A percentile compares a stretch with the other conserved stretches of the same genome.
These are phyloP conservation scores for Etheostoma nigrum DNA, from an alignment of 2,797 vertebrate genomes.

Conservation along the genomic window DNA sequence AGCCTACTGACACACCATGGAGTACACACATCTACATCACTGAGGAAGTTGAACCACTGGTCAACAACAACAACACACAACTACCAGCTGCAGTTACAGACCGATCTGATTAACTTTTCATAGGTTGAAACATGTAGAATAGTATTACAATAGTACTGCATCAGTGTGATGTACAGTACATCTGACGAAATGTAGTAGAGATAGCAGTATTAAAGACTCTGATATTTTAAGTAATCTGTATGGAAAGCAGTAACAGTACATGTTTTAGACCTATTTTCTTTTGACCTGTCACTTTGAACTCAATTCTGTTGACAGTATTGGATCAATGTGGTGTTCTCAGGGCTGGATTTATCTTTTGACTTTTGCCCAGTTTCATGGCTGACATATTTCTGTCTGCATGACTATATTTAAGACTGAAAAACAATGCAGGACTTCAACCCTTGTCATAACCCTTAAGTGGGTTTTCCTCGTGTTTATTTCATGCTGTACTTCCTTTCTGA, in stretches of 20 bases:
- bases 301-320: not conserved
- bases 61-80: no score
- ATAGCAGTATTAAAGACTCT: not conserved
- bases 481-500: not conserved
- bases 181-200: not conserved
- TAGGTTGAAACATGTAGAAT: no score
- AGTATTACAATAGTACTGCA: not conserved
- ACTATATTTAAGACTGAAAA: not conserved
- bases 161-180: not conserved
- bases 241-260: no score
- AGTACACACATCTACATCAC: not conserved
- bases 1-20: not conserved
- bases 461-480: slow-evolving; percentile 4
- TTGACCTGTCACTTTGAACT: not conserved
- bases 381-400: not conserved
- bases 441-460: not conserved
- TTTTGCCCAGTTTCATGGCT: not conserved
- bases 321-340: not conserved
- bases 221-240: not conserved
- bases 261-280: no score
- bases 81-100: not conserved
- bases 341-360: not conserved
- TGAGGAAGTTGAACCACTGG: not conserved
- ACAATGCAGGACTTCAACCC: not conserved
- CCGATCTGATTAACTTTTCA: not conserved